phyloP scores from a whole-genome alignment of 1,140 invertebrate genomes.

The Tetramorium simillimum region DNA sequence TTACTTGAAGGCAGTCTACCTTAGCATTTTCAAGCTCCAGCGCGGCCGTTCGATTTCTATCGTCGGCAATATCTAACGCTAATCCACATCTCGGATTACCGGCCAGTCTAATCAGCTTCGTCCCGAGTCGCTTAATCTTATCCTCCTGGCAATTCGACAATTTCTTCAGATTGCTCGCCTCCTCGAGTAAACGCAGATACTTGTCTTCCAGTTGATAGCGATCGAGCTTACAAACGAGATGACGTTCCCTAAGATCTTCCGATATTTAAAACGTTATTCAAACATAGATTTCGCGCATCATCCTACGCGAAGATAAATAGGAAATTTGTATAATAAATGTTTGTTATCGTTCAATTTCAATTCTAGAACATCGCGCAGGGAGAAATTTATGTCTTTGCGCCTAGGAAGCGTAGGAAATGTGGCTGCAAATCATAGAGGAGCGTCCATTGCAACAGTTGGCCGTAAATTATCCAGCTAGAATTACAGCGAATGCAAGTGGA shows the following conservation, averaged over 20 bases:
- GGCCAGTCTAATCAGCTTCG: slow-evolving; percentile 81
- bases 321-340: neutral
- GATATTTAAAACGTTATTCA: slow-evolving; percentile 22
- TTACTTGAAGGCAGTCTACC: slow-evolving; percentile 56
- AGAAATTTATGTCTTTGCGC: neutral
- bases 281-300: neutral
- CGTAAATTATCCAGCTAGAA: slow-evolving; percentile 26
- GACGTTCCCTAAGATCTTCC: slow-evolving; percentile 82
- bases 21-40: slow-evolving; percentile 82
- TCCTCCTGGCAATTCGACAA: slow-evolving; percentile 82
- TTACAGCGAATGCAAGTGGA: slow-evolving; percentile 45
- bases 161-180: slow-evolving; percentile 80
- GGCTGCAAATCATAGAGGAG: neutral
- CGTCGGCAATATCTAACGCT: slow-evolving; percentile 71
- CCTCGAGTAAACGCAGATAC: slow-evolving; percentile 81
- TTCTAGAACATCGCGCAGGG: neutral
- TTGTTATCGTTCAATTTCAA: neutral
- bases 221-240: slow-evolving; percentile 80
- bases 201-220: slow-evolving; percentile 82
- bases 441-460: neutral
- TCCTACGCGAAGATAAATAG: neutral
- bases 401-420: neutral
- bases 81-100: slow-evolving; percentile 77
- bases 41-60: slow-evolving; percentile 75
- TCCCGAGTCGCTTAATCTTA: slow-evolving; percentile 82